These are phyloP conservation scores for Sebastes diaconus DNA, from an alignment of 2,797 vertebrate genomes.

Conservation along the genomic window DNA sequence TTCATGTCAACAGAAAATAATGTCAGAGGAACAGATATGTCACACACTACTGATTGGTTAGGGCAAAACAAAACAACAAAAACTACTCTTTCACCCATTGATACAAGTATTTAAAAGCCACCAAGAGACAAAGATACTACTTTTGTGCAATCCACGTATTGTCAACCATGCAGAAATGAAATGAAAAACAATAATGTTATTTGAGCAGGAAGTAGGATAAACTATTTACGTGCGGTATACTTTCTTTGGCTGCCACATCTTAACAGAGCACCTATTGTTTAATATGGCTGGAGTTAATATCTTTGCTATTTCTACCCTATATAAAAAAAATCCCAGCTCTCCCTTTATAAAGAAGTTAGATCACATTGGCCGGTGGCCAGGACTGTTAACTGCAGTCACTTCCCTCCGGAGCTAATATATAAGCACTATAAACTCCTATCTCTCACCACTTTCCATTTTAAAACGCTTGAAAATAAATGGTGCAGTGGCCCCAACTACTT, in stretches of 20 bases:
- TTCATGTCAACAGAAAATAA: neutral
- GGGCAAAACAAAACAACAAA: neutral
- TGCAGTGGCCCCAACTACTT: slow-evolving; percentile 4
- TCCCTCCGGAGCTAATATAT: slow-evolving; percentile 28
- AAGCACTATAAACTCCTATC: slow-evolving; percentile 36
- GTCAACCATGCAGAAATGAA: neutral
- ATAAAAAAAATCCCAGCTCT: slow-evolving; percentile 2
- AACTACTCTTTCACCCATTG: neutral
- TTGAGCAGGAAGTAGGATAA: neutral
- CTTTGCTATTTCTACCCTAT: neutral
- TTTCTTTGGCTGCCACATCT: neutral
- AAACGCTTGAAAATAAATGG: slow-evolving; percentile 38
- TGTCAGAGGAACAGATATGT: neutral
- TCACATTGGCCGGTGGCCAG: slow-evolving; percentile 23
- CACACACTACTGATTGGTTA: neutral
- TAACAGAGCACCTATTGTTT: slow-evolving; percentile 5
- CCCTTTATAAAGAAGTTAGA: slow-evolving; percentile 17
- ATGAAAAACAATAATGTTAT: neutral
- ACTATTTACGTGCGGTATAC: neutral
- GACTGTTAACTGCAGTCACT: slow-evolving; percentile 22
- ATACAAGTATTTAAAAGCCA: neutral
- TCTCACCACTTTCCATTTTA: slow-evolving; percentile 29
- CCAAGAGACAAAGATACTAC: neutral
- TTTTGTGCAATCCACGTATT: neutral
- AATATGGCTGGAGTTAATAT: slow-evolving; percentile 14